These are phyloP conservation scores for Polylopha cassiicola DNA, from an alignment of 2,888 invertebrate genomes.

Conservation along the genomic window DNA sequence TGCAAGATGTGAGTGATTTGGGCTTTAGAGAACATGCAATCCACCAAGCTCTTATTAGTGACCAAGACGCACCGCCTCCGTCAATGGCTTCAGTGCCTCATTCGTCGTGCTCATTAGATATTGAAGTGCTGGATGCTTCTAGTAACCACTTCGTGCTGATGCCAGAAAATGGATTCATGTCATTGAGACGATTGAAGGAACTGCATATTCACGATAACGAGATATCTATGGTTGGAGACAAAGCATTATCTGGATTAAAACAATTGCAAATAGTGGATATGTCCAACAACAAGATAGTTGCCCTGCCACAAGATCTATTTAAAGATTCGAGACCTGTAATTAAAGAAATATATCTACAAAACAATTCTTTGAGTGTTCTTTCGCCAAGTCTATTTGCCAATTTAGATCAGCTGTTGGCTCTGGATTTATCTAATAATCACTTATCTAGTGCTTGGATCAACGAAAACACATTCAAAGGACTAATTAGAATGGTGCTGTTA, in stretches of 20 bases:
- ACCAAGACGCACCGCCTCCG: conserved; percentile 70
- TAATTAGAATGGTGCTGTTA: conserved; percentile 90
- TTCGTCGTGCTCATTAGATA: conserved; percentile 84
- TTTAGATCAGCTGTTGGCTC: conserved; percentile 85
- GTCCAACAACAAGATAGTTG: conserved; percentile 92
- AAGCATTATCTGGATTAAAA: conserved; percentile 87
- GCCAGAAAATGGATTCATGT: conserved; percentile 89
- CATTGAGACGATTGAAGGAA: conserved; percentile 85
- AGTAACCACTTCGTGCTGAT: conserved; percentile 90
- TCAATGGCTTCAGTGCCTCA: conserved; percentile 62
- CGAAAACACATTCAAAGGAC: conserved; percentile 89
- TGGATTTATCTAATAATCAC: conserved; percentile 92
- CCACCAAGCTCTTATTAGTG: conserved; percentile 81
- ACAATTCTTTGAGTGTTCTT: conserved; percentile 92
- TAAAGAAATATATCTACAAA: conserved; percentile 92
- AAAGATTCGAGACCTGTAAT: conserved; percentile 86
- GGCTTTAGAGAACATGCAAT: conserved; percentile 86
- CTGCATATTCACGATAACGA: conserved; percentile 92
- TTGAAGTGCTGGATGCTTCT: conserved; percentile 89
- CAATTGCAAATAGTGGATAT: conserved; percentile 91
- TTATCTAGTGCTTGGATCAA: conserved; percentile 92
- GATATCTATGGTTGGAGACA: conserved; percentile 91
- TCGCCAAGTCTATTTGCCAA: conserved; percentile 92
- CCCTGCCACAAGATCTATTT: conserved; percentile 91
- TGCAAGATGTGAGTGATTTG: conserved; percentile 92